Percentiles rank a stretch among this genome's conserved stretches.
Evolutionary conservation across 92 coral and sea anemone genomes (phyloP).

Genomic region (Umimayanthus chanpuru): DNA sequence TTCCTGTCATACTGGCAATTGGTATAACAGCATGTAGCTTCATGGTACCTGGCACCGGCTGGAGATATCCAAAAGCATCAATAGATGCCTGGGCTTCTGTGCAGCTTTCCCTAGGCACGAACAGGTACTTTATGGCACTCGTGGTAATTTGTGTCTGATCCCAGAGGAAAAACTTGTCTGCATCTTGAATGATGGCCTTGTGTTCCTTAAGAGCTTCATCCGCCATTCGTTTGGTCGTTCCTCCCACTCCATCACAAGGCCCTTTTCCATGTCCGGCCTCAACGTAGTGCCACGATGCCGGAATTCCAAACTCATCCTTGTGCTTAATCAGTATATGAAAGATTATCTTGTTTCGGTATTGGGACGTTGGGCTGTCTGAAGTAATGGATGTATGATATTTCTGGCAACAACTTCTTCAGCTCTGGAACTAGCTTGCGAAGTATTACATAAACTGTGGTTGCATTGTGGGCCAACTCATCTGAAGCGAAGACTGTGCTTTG

Average conservation of each 20-base stretch:
- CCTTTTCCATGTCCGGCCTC: slow-evolving; percentile 54
- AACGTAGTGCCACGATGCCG: slow-evolving; percentile 51
- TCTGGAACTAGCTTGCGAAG: slow-evolving; percentile 44
- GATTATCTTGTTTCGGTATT: slow-evolving; percentile 32
- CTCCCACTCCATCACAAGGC: slow-evolving; percentile 58
- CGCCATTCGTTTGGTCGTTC: slow-evolving; percentile 54
- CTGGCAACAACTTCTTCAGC: slow-evolving; percentile 16
- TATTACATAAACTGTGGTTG: slow-evolving; percentile 44
- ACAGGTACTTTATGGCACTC: slow-evolving; percentile 38
- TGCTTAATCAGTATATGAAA: slow-evolving; percentile 39
- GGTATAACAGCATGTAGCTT: slow-evolving; percentile 49
- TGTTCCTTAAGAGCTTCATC: slow-evolving; percentile 50
- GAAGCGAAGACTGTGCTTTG: slow-evolving; percentile 55
- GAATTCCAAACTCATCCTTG: slow-evolving; percentile 37
- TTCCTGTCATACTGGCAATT: not conserved
- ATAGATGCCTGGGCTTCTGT: slow-evolving; percentile 21
- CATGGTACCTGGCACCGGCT: slow-evolving; percentile 52
- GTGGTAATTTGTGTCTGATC: slow-evolving; percentile 27
- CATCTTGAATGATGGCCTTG: slow-evolving; percentile 50
- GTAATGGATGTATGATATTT: slow-evolving; percentile 43
- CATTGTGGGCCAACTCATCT: slow-evolving; percentile 48
- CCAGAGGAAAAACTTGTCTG: slow-evolving; percentile 53
- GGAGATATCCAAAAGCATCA: slow-evolving; percentile 34
- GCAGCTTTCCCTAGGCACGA: slow-evolving; percentile 44
- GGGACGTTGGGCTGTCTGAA: slow-evolving; percentile 25